Evolutionary conservation across 2,888 invertebrate species (phyloP).

Genomic region (Trichogramma dendrolimi): DNA sequence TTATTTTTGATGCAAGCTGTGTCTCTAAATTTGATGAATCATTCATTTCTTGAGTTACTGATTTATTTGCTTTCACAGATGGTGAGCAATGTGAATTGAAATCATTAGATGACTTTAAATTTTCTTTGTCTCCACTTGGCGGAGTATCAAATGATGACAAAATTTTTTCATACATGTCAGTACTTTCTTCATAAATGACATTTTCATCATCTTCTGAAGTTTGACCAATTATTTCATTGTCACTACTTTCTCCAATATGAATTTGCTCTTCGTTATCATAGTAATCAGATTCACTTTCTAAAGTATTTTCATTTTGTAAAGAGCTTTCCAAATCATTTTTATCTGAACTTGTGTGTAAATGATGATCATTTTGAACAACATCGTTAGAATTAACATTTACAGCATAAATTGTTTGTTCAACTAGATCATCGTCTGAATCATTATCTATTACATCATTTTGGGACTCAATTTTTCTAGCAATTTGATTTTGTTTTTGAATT

Average conservation of each 20-base stretch:
- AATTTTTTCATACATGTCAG: no score
- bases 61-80: no score
- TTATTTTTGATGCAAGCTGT: no score
- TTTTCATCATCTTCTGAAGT: neutral
- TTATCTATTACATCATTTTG: neutral
- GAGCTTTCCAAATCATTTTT: neutral
- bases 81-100: no score
- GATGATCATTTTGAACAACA: neutral
- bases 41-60: no score
- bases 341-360: slow-evolving; percentile 1
- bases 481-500: no score
- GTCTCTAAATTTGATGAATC: no score
- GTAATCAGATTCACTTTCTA: neutral
- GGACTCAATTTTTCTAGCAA: no score
- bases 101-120: no score
- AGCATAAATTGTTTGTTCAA: neutral
- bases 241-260: slow-evolving; percentile 10
- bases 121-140: no score
- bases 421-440: neutral
- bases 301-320: neutral
- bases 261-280: slow-evolving; percentile 2
- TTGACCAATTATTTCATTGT: slow-evolving; percentile 12
- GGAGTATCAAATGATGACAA: no score
- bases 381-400: neutral
- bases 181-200: no score